Evolutionary conservation across 2,113 vertebrate species (phyloP).

Genomic region (Fregata magnificens): DNA sequence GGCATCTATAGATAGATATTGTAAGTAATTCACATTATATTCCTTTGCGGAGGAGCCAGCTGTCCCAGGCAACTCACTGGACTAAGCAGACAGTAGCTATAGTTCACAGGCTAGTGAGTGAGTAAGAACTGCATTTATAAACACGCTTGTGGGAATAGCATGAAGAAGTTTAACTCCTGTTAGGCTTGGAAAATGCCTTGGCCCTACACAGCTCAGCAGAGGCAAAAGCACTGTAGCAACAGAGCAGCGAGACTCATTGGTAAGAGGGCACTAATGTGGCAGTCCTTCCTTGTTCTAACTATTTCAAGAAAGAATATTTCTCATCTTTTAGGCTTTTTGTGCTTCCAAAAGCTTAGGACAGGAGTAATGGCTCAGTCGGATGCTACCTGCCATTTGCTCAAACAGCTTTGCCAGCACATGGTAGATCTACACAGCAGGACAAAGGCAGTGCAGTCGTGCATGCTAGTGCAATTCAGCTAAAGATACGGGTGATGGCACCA

Average conservation of each 20-base stretch:
- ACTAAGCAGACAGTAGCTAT: neutral
- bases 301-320: neutral
- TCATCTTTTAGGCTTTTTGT: neutral
- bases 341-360: neutral
- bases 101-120: neutral
- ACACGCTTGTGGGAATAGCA: neutral
- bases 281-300: neutral
- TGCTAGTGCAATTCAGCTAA: neutral
- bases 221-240: neutral
- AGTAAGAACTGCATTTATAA: neutral
- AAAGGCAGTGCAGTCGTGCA: neutral
- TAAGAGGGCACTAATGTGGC: neutral
- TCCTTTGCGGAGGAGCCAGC: neutral
- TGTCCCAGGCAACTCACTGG: neutral
- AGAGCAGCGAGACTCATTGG: neutral
- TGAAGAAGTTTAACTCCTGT: neutral
- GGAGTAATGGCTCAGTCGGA: neutral
- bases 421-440: neutral
- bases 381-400: neutral
- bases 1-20: neutral
- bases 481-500: neutral
- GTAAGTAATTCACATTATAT: neutral
- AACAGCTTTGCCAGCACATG: neutral
- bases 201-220: neutral
- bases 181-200: neutral